Base-by-base conservation (phyloP, 1,140 invertebrate species). In the Papilio polyxenes region DNA sequence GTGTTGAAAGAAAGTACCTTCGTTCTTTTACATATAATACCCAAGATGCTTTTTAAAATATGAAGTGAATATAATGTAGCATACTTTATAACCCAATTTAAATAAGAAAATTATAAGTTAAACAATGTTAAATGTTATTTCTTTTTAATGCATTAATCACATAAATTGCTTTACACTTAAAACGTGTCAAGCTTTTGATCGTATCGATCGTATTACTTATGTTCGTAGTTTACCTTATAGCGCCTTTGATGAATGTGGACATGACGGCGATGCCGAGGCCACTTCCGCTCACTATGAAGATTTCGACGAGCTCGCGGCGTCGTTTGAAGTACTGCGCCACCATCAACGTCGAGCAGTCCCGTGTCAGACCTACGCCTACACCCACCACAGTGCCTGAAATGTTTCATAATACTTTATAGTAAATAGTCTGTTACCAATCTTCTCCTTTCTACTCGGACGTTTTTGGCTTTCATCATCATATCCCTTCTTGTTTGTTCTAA, bases 271-370 rank as follows among this genome's bases (percentile, higher is more conserved):
- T 97, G 44, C 98, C 98, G 8, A 98, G 92, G 1, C 98, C 98
- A 85, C 97, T 98, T 83, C 97, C 97, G 59, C 97, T 97, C 17
- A 98, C 96, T 77, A 98, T 97, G 88, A 98, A 97, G 88, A 98
- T 97, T 93, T 98, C 98, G 23, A 98, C 98, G 69, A 98, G 95
- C 92, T 98, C 98, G 81, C 98, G 94, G 87, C 96, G 95, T 82
- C 97, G 91, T 89, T 98, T 98, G 95, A 98, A 98, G 94, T 98
- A 98, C 89, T 98, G 97, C 5, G 98, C 98, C 75, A 98, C 97
- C 97, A 98, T 98, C 83, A 98, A 92, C 15, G 97, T 98, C 9
- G 98, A 97, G 85, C 98, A 98, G 92, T 98, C 96, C 88, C 97
- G 93, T 15, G 97, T 97, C 93, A 98, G 95, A 74, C 98, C 97